Evolutionary conservation across 2,888 invertebrate species (phyloP), one percentile per base, ranked within the genome.

Genomic region (Parnassius mnemosyne): DNA sequence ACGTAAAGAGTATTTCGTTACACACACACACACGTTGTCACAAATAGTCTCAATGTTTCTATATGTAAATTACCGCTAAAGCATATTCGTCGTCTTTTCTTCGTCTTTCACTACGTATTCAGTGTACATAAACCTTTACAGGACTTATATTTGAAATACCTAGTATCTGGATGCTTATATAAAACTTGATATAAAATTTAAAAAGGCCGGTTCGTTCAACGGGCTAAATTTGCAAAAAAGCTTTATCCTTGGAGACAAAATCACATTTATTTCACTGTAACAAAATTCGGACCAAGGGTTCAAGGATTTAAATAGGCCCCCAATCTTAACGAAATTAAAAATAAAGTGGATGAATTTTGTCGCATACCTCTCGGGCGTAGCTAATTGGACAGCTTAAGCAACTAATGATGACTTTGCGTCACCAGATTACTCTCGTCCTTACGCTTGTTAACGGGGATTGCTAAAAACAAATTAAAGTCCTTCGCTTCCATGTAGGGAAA

Each of bases 131-230:
- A 0, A 34, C 0, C 34, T 34, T 34, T 5, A 34, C 34, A 7
- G 7, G 7, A 7, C 1, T 5, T 34, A 7, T 34, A 34, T 34
- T 34, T 7, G 34, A 34, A 34, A 7, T 0, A 49, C 10, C 43
- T 57, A 53, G 59, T 61, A 13, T 56, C 61, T 63, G 59, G 67
- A 69, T 67, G 71, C 65, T 69, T 69, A 71, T 76, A 73, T 80
- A 78, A 82, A 80, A 80, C 76, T 74, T 80, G 80, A 82, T 84
- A 84, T 80, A 81, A 79, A 82, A 82, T 79, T 76, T 68, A 65
- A 78, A 78, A 77, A 69, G 74, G 71, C 75, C 69, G 73, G 69
- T 13, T 67, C 74, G 75, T 74, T 74, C 68, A 70, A 74, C 69
- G 70, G 76, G 73, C 76, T 76, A 78, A 81, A 82, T 84, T 83